A percentile compares a stretch with the other conserved stretches of the same genome.
Conservation (phyloP, 2,888 invertebrate species). For the Lochmaea crataegi region DNA sequence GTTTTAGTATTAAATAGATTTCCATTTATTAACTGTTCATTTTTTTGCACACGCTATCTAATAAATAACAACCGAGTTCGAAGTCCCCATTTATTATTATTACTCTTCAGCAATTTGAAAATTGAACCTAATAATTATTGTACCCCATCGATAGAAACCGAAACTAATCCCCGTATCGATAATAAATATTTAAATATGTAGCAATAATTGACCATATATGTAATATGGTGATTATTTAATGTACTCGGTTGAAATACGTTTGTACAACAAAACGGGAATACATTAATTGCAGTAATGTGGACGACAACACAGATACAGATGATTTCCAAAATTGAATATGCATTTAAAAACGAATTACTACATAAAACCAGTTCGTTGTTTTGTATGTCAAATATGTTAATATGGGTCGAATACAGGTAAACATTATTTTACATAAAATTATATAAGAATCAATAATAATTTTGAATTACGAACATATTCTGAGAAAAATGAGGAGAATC, state of each 20-base stretch:
- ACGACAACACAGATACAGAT: neutral
- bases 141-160: neutral
- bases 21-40: neutral
- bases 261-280: neutral
- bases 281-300: neutral
- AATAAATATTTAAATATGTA: neutral
- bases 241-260: neutral
- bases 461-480: no score
- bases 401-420: neutral
- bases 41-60: slow-evolving; percentile 6
- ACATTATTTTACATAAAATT: neutral
- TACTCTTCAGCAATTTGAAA: neutral
- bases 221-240: neutral
- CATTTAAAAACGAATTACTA: neutral
- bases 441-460: neutral
- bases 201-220: neutral
- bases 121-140: neutral
- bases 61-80: neutral
- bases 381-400: neutral
- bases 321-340: neutral
- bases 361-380: neutral
- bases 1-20: neutral
- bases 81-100: slow-evolving; percentile 1
- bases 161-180: neutral
- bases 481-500: no score